Evolutionary conservation across 2,888 invertebrate genomes (phyloP).

Genomic region (Nymphalis c-album): DNA sequence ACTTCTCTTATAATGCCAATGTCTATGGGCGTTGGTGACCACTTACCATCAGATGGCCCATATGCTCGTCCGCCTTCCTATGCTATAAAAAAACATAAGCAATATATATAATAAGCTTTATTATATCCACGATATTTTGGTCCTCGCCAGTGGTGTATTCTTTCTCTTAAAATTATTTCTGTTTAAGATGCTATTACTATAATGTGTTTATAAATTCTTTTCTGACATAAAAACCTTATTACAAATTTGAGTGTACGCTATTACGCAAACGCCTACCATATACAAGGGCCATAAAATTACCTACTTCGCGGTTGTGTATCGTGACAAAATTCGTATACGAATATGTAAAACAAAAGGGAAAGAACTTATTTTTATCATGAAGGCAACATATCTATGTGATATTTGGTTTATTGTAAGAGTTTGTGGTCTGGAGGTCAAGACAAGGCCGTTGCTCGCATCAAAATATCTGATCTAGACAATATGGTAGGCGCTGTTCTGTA

Average conservation of each 20-base stretch:
- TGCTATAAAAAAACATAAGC: too few species aligned
- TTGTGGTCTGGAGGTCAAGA: constrained; percentile 22
- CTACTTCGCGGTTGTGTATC: neutral
- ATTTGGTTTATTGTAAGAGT: constrained; percentile 15
- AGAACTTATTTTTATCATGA: constrained; percentile 20
- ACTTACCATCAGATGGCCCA: too few species aligned
- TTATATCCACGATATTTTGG: too few species aligned
- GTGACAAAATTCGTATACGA: neutral
- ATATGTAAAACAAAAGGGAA: neutral
- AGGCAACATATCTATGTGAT: constrained; percentile 9
- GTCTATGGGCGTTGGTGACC: too few species aligned
- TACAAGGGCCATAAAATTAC: neutral
- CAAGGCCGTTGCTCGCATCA: constrained; percentile 4
- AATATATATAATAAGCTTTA: too few species aligned
- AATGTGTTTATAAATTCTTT: too few species aligned
- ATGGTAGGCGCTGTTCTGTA: neutral
- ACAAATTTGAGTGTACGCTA: neutral
- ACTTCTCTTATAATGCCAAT: too few species aligned
- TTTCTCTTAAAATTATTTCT: too few species aligned
- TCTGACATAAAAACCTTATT: too few species aligned
- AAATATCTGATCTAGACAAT: constrained; percentile 2
- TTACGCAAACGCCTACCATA: neutral
- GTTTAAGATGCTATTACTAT: too few species aligned
- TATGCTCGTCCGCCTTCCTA: too few species aligned
- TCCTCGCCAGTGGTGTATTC: too few species aligned